phyloP scores from a whole-genome alignment of 2,888 invertebrate genomes.

The Drosophila meridionalis region DNA sequence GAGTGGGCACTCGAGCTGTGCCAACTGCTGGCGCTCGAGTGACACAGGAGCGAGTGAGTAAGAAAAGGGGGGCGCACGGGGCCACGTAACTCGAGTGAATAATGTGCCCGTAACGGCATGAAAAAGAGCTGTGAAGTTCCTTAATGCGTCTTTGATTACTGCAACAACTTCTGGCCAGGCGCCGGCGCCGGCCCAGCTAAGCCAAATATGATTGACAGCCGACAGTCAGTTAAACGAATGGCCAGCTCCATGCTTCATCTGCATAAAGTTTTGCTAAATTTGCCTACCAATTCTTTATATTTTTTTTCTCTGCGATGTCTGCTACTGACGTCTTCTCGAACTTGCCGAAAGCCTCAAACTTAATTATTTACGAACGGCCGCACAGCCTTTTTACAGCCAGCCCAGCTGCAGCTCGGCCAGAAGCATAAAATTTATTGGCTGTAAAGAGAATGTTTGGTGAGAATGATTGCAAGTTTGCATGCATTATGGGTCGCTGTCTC shows the following conservation, averaged over 20 bases:
- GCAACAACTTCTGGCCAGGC: constrained; percentile 19
- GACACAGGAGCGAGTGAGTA: constrained; percentile 42
- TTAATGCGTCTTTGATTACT: constrained; percentile 53
- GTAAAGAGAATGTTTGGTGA: constrained; percentile 57
- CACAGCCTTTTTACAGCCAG: constrained; percentile 54
- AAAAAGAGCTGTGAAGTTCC: constrained; percentile 49
- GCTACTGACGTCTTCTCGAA: not conserved
- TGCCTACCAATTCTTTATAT: constrained; percentile 11
- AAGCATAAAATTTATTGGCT: constrained; percentile 67
- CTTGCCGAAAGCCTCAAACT: constrained; percentile 41
- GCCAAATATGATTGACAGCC: constrained; percentile 33
- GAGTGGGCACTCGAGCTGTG: constrained; percentile 71
- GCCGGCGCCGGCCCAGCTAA: not conserved
- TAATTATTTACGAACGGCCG: constrained; percentile 59
- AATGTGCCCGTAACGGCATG: constrained; percentile 50
- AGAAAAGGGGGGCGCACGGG: constrained; percentile 9
- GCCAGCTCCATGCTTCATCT: not conserved
- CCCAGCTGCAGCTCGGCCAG: constrained; percentile 36
- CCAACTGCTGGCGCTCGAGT: constrained; percentile 57
- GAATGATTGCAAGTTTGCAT: constrained; percentile 74
- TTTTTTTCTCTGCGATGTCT: constrained; percentile 8
- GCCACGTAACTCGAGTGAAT: constrained; percentile 54
- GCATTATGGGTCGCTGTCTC: constrained; percentile 59
- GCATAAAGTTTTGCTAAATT: constrained; percentile 1
- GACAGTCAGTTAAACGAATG: not conserved